Evolutionary conservation across 1,140 invertebrate genomes (phyloP), one percentile per base, ranked within the genome.

Genomic region (Hyles vespertilio): DNA sequence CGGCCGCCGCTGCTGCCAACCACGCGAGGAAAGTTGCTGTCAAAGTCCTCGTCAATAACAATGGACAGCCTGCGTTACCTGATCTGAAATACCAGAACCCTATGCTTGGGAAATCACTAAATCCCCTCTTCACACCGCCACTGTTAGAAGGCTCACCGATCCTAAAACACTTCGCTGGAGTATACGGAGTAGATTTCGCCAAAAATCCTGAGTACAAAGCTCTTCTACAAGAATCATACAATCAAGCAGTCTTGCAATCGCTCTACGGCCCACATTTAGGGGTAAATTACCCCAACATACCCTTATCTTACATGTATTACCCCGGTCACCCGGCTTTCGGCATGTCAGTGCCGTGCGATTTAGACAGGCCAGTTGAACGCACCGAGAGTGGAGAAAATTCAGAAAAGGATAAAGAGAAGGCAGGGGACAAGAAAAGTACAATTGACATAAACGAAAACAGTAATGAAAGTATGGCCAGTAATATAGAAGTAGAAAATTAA

Each of bases 21-120:
- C 90, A 93, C n/a, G 91, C 93, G 4, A 91, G 95, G 54, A 94
- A 95, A 77, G 95, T 97, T 0, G 93, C 95, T 0, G 96, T 98
- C 0, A 97, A 97, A 74, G 95, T 98, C 0, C 84, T 98, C 22
- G 96, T 98, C 2, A 94, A 96, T 59, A 89, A 90, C 53, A 89
- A 89, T 57, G 84, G 84, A 32, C 85, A 89, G 52, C 72, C 84
- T 3, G 74, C 63, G 5, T 46, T 87, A 52, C 81, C 89, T 32
- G 81, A 87, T 49, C 56, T 84, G 8, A 86, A 86, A 58, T 85
- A 86, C 44, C 79, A 72, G 52, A 67, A 65, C n/a, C 84, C 79
- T 0, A 74, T 84, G 56, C 59, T 84, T 5, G 79, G 76, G 0
- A 89, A 89, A 58, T 61, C 76, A 3, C 53, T 89, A 3, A 89